These are phyloP conservation scores for Gasterosteus nipponicus DNA, from an alignment of 2,113 vertebrate genomes.

Conservation along the genomic window DNA sequence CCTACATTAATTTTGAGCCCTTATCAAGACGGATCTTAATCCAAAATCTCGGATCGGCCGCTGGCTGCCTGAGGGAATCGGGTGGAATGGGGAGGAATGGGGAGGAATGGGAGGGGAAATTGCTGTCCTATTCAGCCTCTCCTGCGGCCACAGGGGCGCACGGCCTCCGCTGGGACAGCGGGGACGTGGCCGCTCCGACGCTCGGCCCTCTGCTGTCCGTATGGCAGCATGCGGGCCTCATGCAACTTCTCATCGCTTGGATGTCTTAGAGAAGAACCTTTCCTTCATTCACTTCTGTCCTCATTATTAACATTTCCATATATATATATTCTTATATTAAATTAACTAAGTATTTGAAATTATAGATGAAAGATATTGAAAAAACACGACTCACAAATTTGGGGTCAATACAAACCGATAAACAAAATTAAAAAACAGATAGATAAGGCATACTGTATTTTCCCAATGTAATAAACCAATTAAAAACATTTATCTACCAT, in stretches of 20 bases:
- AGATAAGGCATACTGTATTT: not conserved
- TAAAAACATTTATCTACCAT: not conserved
- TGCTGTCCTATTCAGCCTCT: conserved; percentile 37
- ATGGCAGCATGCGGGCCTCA: conserved; percentile 65
- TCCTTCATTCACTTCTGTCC: not conserved
- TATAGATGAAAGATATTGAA: not conserved
- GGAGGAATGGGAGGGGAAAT: conserved; percentile 46
- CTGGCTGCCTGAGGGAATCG: conserved; percentile 45
- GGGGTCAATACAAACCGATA: not conserved
- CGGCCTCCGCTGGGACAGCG: conserved; percentile 63
- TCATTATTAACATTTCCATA: not conserved
- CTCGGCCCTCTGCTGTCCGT: conserved; percentile 60
- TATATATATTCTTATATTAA: too few species aligned
- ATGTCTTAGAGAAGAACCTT: not conserved
- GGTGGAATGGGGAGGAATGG: conserved; percentile 35
- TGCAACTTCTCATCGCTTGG: conserved; percentile 24
- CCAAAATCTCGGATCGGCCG: not conserved
- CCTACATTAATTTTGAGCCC: not conserved
- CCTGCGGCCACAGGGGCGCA: conserved; percentile 45
- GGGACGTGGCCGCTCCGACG: conserved; percentile 35
- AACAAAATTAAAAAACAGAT: not conserved
- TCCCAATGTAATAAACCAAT: not conserved
- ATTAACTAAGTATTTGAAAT: not conserved
- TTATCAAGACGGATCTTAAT: not conserved
- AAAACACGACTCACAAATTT: not conserved